Conservation (phyloP, 2,113 vertebrate genomes). For the Eretmodus cyanostictus region DNA sequence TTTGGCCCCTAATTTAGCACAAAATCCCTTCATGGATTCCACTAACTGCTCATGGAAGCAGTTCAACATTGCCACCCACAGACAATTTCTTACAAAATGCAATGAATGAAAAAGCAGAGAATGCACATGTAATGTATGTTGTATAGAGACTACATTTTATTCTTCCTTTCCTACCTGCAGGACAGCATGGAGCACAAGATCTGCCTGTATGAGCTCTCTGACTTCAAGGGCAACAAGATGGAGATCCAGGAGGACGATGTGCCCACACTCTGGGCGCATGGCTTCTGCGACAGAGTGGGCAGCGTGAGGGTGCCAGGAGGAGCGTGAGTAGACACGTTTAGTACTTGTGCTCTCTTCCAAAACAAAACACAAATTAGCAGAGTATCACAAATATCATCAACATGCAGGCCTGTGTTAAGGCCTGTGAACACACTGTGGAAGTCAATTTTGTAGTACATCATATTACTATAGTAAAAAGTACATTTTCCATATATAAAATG, state of each 20-base stretch:
- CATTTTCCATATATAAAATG: not conserved
- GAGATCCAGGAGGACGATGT: slow-evolving; percentile 91
- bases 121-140: not conserved
- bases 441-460: not conserved
- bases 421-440: not conserved
- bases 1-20: not conserved
- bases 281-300: slow-evolving; percentile 92
- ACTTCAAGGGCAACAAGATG: slow-evolving; percentile 96
- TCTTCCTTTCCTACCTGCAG: slow-evolving; percentile 46
- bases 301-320: slow-evolving; percentile 87
- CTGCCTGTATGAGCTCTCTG: slow-evolving; percentile 84
- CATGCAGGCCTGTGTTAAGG: not conserved
- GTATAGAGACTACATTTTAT: not conserved
- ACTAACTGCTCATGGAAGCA: not conserved
- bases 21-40: not conserved
- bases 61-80: not conserved
- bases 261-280: slow-evolving; percentile 89
- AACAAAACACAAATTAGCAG: not conserved
- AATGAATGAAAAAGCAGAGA: not conserved
- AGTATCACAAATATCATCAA: not conserved
- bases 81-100: not conserved
- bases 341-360: not conserved
- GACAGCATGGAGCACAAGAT: slow-evolving; percentile 89
- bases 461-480: not conserved
- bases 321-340: slow-evolving; percentile 74